These are phyloP conservation scores for Falco rusticolus DNA, from an alignment of 2,797 vertebrate genomes.

Conservation along the genomic window DNA sequence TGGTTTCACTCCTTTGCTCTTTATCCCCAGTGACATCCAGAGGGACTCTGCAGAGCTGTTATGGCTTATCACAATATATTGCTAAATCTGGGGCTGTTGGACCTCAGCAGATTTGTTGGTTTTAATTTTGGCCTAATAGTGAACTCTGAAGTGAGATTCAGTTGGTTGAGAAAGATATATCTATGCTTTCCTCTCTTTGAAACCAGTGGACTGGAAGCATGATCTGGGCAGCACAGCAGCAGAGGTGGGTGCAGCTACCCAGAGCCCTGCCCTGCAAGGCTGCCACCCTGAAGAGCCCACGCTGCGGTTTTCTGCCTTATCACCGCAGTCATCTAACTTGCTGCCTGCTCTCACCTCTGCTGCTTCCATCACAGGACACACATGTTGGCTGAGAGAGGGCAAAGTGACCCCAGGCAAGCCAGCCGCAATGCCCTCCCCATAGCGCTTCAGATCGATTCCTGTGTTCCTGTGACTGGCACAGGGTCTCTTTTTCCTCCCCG, in stretches of 20 bases:
- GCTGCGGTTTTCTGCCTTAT: background rate
- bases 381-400: rapidly evolving
- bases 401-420: background rate
- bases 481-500: background rate
- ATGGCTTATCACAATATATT: background rate
- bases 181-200: background rate
- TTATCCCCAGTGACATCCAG: background rate
- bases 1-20: background rate
- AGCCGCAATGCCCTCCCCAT: rapidly evolving
- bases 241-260: background rate
- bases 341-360: background rate
- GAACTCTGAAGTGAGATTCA: background rate
- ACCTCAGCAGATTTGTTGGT: background rate
- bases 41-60: background rate
- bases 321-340: rapidly evolving
- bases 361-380: rapidly evolving
- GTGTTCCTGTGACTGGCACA: background rate
- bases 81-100: background rate
- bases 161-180: background rate
- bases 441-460: background rate
- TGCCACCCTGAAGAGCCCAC: background rate
- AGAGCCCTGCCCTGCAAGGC: background rate
- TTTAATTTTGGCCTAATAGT: background rate
- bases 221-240: background rate
- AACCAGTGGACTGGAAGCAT: background rate